A percentile compares a stretch with the other conserved stretches of the same genome.
Conservation (phyloP, 2,113 vertebrate species). For the Petrocephalus zakoni region DNA sequence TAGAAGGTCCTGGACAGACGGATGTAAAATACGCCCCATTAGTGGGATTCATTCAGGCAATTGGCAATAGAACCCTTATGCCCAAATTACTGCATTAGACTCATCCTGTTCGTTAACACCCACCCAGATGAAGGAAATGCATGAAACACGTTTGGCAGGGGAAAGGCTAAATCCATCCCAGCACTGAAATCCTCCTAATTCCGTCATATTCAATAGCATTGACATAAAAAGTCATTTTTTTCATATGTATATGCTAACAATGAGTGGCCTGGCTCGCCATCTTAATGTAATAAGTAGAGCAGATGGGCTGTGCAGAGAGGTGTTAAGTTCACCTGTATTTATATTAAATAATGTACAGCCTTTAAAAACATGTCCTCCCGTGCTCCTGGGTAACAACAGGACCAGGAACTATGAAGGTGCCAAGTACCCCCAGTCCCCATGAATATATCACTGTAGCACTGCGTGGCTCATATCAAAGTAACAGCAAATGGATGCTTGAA, state of each 20-base stretch:
- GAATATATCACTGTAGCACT: too few species aligned
- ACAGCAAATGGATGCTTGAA: too few species aligned
- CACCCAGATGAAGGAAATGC: neutral
- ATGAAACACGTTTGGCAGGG: neutral
- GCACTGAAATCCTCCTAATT: neutral
- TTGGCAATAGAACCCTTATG: neutral
- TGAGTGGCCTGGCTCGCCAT: neutral
- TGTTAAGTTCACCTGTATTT: neutral
- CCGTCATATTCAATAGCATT: neutral
- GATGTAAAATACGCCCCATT: neutral
- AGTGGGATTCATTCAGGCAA: constrained; percentile 10
- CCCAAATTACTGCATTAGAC: constrained; percentile 3
- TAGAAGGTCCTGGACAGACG: neutral
- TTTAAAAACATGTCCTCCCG: neutral
- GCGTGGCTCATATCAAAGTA: too few species aligned
- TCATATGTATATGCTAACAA: neutral
- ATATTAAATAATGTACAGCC: neutral
- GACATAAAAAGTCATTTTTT: neutral
- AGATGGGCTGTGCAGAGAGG: neutral
- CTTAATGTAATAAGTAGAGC: neutral
- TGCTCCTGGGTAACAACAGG: neutral
- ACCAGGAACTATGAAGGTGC: neutral
- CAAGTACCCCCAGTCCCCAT: too few species aligned
- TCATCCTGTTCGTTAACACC: neutral
- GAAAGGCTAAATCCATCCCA: neutral